Percentiles rank a stretch among this genome's conserved stretches.
Evolutionary conservation across 2,797 vertebrate genomes (phyloP).

Genomic region (Pterois miles): DNA sequence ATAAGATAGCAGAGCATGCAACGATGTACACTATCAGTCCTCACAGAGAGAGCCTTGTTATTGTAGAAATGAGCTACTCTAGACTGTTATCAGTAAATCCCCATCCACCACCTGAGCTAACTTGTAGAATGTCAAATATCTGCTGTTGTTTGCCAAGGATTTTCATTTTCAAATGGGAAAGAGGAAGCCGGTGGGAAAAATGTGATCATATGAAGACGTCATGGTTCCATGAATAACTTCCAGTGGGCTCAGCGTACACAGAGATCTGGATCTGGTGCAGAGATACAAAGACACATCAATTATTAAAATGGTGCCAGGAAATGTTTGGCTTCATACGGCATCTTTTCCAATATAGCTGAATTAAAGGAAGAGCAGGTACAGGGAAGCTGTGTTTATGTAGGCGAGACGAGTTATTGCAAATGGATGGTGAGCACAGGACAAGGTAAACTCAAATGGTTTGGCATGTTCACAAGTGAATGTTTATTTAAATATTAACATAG

Average conservation of each 20-base stretch:
- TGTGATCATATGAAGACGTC: constrained; percentile 11
- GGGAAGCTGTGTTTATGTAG: not conserved
- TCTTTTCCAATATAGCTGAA: not conserved
- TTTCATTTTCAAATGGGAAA: constrained; percentile 14
- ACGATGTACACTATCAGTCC: not conserved
- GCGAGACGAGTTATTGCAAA: constrained; percentile 4
- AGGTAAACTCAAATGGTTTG: constrained; percentile 9
- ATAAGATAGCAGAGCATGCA: constrained; percentile 20
- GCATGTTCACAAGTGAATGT: constrained; percentile 2
- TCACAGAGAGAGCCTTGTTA: not conserved
- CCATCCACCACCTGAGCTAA: not conserved
- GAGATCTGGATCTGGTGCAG: constrained; percentile 1
- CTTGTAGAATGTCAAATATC: constrained; percentile 42
- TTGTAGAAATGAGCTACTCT: not conserved
- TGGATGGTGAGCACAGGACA: constrained; percentile 12
- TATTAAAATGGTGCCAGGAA: constrained; percentile 38
- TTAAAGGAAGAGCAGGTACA: not conserved
- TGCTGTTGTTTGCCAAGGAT: constrained; percentile 17
- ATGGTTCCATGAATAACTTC: not conserved
- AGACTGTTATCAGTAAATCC: constrained; percentile 19
- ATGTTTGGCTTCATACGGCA: not conserved
- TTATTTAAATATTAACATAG: constrained; percentile 47
- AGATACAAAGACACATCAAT: constrained; percentile 13
- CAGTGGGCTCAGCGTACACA: not conserved
- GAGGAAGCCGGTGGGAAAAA: not conserved